phyloP scores from a whole-genome alignment of 35 echinoderm and acorn worm species.

The Holothuria glaberrima region DNA sequence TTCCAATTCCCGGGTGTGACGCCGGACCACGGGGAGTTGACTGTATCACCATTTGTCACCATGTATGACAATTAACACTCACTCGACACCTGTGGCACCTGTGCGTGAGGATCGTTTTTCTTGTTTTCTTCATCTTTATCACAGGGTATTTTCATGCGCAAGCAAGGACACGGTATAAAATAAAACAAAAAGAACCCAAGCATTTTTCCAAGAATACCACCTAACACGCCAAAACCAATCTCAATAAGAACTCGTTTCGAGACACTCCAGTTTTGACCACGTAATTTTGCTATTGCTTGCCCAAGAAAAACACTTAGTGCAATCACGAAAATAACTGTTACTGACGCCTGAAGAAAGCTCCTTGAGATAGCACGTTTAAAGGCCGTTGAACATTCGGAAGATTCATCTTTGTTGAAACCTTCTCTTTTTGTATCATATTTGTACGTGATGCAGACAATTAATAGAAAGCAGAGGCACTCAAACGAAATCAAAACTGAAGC shows the following conservation, averaged over 20 bases:
- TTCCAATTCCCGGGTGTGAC: too few relatives aligned
- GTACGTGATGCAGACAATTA: neutral
- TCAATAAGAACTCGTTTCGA: neutral
- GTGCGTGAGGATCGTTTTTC: too few relatives aligned
- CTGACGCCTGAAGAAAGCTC: neutral
- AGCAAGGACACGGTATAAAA: slow-evolving; percentile 5
- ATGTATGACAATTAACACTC: too few relatives aligned
- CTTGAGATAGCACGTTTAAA: neutral
- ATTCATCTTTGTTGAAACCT: neutral
- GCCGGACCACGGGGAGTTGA: too few relatives aligned
- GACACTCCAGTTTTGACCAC: neutral
- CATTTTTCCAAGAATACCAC: neutral
- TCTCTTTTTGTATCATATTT: neutral
- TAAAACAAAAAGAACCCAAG: slow-evolving; percentile 19
- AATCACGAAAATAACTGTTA: neutral
- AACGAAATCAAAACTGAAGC: neutral
- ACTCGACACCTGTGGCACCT: too few relatives aligned
- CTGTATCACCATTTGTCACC: too few relatives aligned
- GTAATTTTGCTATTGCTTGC: neutral
- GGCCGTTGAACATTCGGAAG: neutral
- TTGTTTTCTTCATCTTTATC: too few relatives aligned
- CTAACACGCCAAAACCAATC: slow-evolving; percentile 9
- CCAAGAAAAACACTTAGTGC: neutral
- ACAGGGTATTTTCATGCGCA: too few relatives aligned
- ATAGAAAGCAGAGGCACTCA: neutral